Percentiles rank a stretch among this genome's conserved stretches.
These are phyloP conservation scores for Garra rufa DNA, from an alignment of 2,113 vertebrate genomes.

Conservation along the genomic window DNA sequence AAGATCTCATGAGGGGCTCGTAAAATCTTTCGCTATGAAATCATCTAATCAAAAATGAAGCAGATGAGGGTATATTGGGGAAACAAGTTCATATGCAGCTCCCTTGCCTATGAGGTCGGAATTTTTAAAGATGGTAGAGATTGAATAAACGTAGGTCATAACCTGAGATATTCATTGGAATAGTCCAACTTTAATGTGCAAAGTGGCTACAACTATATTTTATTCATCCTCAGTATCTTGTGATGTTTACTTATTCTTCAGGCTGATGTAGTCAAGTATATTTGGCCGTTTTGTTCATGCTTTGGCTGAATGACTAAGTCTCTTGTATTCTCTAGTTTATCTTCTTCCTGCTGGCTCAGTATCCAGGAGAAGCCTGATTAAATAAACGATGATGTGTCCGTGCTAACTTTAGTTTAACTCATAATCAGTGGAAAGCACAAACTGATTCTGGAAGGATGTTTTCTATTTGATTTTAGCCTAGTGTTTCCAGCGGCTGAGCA, in stretches of 20 bases:
- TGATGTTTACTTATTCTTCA: slow-evolving; percentile 21
- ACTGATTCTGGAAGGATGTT: background rate
- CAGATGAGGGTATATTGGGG: background rate
- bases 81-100: background rate
- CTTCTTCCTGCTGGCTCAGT: slow-evolving; percentile 9
- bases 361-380: slow-evolving; percentile 5
- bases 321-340: slow-evolving; percentile 12
- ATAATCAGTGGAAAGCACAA: background rate
- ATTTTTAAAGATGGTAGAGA: background rate
- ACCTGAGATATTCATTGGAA: slow-evolving; percentile 31
- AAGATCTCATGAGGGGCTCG: slow-evolving; percentile 3
- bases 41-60: slow-evolving; percentile 30
- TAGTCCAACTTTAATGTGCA: slow-evolving; percentile 40
- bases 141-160: background rate
- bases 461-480: background rate
- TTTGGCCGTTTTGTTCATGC: slow-evolving; percentile 15
- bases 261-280: slow-evolving; percentile 5
- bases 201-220: slow-evolving; percentile 1
- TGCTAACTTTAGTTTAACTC: slow-evolving; percentile 7
- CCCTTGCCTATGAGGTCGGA: slow-evolving; percentile 28
- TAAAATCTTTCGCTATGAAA: background rate
- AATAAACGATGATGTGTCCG: slow-evolving; percentile 21
- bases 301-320: slow-evolving; percentile 25
- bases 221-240: slow-evolving; percentile 18
- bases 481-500: background rate